Evolutionary conservation across 1,140 invertebrate genomes (phyloP).

Genomic region (Meloidogyne floridensis): DNA sequence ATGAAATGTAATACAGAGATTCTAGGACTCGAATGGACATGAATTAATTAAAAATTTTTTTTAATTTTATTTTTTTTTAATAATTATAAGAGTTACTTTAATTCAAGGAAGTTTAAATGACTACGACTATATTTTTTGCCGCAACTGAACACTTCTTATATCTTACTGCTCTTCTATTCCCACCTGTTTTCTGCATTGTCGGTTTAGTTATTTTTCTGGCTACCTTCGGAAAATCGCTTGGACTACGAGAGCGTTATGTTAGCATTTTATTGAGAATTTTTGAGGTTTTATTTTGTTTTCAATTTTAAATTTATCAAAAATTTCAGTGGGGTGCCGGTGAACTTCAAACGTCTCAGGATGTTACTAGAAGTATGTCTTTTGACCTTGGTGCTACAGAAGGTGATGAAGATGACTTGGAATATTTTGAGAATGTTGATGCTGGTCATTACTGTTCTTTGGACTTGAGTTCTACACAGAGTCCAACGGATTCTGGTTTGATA

Average conservation of each 20-base stretch:
- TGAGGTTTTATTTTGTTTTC: conserved; percentile 32
- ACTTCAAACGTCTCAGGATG: conserved; percentile 39
- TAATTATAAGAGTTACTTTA: too few relatives aligned
- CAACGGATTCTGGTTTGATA: conserved; percentile 33
- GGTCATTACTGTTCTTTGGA: conserved; percentile 42
- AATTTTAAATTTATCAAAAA: not conserved
- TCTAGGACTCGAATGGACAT: too few relatives aligned
- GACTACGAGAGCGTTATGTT: conserved; percentile 45
- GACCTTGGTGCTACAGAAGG: not conserved
- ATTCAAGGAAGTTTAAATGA: conserved; percentile 5
- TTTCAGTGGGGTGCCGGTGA: conserved; percentile 45
- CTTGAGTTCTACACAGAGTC: conserved; percentile 37
- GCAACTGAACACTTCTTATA: conserved; percentile 43
- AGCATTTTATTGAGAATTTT: conserved; percentile 42
- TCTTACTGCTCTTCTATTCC: conserved; percentile 44
- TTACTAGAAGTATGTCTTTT: conserved; percentile 1
- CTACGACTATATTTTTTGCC: conserved; percentile 9
- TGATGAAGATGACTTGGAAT: not conserved
- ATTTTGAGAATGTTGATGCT: not conserved
- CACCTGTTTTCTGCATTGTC: conserved; percentile 42
- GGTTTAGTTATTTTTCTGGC: conserved; percentile 39
- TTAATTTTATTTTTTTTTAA: too few relatives aligned
- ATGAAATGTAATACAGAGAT: too few relatives aligned
- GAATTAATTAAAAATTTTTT: too few relatives aligned
- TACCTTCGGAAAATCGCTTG: conserved; percentile 47